A percentile compares a stretch with the other conserved stretches of the same genome.
Evolutionary conservation across 1,140 invertebrate genomes (phyloP).

Genomic region (Drosophila carrolli): DNA sequence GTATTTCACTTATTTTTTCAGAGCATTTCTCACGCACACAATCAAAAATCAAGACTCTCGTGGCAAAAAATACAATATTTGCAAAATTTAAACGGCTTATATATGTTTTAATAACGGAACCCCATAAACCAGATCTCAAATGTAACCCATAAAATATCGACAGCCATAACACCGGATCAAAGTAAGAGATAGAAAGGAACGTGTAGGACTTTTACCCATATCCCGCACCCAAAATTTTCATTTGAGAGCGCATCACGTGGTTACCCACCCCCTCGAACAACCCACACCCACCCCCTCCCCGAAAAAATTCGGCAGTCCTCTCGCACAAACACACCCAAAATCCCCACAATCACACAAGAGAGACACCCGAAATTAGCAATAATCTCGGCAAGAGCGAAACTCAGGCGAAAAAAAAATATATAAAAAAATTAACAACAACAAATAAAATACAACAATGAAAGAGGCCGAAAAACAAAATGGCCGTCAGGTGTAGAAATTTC

Average conservation of each 20-base stretch:
- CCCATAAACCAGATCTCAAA: not conserved
- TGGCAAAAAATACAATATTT: not conserved
- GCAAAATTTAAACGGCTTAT: conserved; percentile 26
- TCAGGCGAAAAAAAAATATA: conserved; percentile 31
- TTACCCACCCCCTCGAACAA: conserved; percentile 15
- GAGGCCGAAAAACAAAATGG: conserved; percentile 65
- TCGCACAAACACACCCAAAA: conserved; percentile 12
- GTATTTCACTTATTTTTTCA: conserved; percentile 55
- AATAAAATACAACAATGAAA: conserved; percentile 37
- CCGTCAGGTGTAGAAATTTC: conserved; percentile 53
- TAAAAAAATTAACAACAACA: conserved; percentile 39
- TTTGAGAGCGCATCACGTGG: conserved; percentile 46
- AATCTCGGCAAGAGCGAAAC: conserved; percentile 40
- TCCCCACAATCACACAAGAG: conserved; percentile 34
- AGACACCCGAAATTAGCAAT: conserved; percentile 68
- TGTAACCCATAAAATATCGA: not conserved
- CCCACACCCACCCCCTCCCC: not conserved
- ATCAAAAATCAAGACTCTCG: conserved; percentile 31
- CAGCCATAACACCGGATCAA: too few relatives aligned
- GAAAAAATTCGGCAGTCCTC: conserved; percentile 10
- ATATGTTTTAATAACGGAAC: not conserved
- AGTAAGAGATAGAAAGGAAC: not conserved
- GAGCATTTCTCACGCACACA: conserved; percentile 68
- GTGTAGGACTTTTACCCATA: not conserved
- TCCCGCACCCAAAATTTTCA: conserved; percentile 11